Base-by-base conservation (phyloP, 2,888 invertebrate species). In the Eledona agricola region DNA sequence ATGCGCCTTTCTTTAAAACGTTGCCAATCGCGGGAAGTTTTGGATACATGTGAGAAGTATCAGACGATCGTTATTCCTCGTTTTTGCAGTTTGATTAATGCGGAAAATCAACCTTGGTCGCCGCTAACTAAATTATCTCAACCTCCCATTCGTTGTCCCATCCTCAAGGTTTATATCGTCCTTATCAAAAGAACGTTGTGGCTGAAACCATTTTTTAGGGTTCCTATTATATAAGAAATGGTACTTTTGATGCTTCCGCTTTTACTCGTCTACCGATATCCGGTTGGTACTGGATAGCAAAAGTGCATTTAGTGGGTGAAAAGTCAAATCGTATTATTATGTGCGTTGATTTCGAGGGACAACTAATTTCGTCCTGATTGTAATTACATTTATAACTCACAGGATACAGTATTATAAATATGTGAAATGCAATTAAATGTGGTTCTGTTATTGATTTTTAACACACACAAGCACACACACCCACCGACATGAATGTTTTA, bases 41-140 rank as follows among this genome's bases (percentile, higher is more conserved):
- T 67, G 23, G 69, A 71, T 58, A 63, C 69, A 4, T 71, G 71
- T 40, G 71, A 71, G 59, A 56, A 58, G 4, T 71, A 69, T 35
- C 64, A 59, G 16, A 66, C 66, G 1, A 45, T 71, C 6, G 57
- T 54, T 35, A 34, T 70, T 5, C 66, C 59, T 26, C 60, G 60
- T 34, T 58, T 68, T 13, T 71, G 71, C 51, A 43, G 45, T 4
- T 32, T 66, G 42, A 20, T 68, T 2, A 40, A 43, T 7, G 54
- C 51, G n/a, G 58, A 62, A 22, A 55, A 57, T 26, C 59, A 59
- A 43, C 60, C 69, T 3, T 70, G 67, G 68, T 50, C 60, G 1
- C 60, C 63, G 3, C 63, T 68, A 45, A 25, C 65, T 3, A 51
- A 60, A 17, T 42, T 34, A 12, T 38, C 63, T 4, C 11, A 60